Conservation (phyloP, 2,113 vertebrate species). For the Noturus placidus region DNA sequence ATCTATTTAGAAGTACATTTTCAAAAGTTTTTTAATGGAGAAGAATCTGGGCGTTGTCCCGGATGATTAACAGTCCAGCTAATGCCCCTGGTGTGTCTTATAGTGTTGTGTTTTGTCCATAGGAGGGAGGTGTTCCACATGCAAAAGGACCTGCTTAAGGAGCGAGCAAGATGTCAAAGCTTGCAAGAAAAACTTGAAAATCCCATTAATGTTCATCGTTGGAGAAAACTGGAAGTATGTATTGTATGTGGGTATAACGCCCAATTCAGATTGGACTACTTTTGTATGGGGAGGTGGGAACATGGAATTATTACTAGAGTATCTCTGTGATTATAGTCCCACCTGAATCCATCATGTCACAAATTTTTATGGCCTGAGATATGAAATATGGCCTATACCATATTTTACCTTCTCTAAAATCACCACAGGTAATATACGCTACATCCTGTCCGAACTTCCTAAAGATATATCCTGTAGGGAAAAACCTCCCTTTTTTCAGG, state of each 20-base stretch:
- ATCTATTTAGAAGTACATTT: no score
- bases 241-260: constrained; percentile 47
- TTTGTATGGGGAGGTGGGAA: not conserved
- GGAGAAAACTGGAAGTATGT: constrained; percentile 85
- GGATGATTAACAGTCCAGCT: no score
- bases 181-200: constrained; percentile 88
- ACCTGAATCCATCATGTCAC: not conserved
- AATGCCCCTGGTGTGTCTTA: no score
- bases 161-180: constrained; percentile 80
- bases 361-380: not conserved
- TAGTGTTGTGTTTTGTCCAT: constrained; percentile 43
- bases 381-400: no score
- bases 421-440: not conserved
- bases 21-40: no score
- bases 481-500: not conserved
- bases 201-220: constrained; percentile 91
- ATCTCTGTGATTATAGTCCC: not conserved
- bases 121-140: constrained; percentile 85
- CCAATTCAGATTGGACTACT: not conserved
- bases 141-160: constrained; percentile 83
- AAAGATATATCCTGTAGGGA: not conserved
- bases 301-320: not conserved
- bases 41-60: no score
- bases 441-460: not conserved
- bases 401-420: not conserved